phyloP scores from a whole-genome alignment of 2,113 vertebrate genomes.

The Rhinichthys klamathensis region DNA sequence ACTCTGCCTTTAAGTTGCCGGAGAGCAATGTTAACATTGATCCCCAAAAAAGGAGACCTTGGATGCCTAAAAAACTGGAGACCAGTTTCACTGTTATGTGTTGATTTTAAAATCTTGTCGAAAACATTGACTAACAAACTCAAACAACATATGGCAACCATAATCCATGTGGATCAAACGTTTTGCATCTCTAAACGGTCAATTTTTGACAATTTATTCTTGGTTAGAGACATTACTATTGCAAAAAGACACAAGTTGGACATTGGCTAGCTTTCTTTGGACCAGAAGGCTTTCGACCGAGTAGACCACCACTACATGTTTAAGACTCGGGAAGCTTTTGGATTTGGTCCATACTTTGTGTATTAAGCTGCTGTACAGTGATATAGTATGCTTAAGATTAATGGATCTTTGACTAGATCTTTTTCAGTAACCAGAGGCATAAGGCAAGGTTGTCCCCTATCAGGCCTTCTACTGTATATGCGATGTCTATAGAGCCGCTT shows the following conservation, averaged over 20 bases:
- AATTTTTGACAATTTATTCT: neutral
- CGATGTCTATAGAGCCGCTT: too few relatives aligned
- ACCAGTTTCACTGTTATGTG: neutral
- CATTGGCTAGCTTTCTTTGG: neutral
- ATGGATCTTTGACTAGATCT: neutral
- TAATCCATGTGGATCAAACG: too few relatives aligned
- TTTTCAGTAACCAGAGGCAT: neutral
- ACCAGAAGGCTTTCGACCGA: neutral
- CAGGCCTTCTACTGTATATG: too few relatives aligned
- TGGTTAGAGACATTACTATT: neutral
- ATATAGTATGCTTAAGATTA: slow-evolving; percentile 2
- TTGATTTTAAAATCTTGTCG: neutral
- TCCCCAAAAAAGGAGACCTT: neutral
- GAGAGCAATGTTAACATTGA: neutral
- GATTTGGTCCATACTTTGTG: neutral
- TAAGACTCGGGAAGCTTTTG: neutral
- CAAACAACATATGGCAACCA: too few relatives aligned
- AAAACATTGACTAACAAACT: neutral
- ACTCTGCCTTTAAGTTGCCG: neutral
- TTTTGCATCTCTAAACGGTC: too few relatives aligned
- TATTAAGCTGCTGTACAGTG: neutral
- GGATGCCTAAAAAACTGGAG: neutral
- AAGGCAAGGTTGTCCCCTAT: too few relatives aligned
- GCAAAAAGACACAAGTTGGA: neutral
- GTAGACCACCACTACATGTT: neutral